Conservation (phyloP, 2,113 vertebrate species). For the Ellobius talpinus region DNA sequence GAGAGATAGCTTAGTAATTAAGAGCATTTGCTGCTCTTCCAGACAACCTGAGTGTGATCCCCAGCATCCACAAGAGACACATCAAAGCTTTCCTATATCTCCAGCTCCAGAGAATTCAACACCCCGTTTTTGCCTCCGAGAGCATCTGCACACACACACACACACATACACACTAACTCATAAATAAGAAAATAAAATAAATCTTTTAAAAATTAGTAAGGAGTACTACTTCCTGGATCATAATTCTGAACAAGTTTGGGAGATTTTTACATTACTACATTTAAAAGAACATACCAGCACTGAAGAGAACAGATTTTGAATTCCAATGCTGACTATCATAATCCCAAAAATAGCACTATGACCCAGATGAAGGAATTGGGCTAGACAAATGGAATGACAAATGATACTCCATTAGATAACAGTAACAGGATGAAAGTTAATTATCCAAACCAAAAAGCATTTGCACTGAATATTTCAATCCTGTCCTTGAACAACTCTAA, state of each 20-base stretch:
- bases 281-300: slow-evolving; percentile 52
- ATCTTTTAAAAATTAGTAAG: not conserved
- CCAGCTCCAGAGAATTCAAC: too few relatives aligned
- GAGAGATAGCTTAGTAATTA: not conserved
- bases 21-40: not conserved
- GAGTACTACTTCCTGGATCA: not conserved
- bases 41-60: not conserved
- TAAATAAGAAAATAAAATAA: not conserved
- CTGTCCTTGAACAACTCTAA: slow-evolving; percentile 45
- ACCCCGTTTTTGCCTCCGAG: not conserved
- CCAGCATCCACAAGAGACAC: not conserved
- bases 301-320: slow-evolving; percentile 68
- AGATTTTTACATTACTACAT: slow-evolving; percentile 38
- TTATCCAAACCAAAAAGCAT: slow-evolving; percentile 64
- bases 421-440: slow-evolving; percentile 66
- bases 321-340: slow-evolving; percentile 57
- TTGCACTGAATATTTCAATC: slow-evolving; percentile 62
- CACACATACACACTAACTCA: not conserved
- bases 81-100: not conserved
- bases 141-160: not conserved
- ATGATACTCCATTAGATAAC: slow-evolving; percentile 68
- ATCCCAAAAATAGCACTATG: slow-evolving; percentile 69
- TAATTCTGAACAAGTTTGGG: slow-evolving; percentile 25
- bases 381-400: slow-evolving; percentile 78
- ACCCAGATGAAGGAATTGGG: slow-evolving; percentile 66